A percentile compares a stretch with the other conserved stretches of the same genome.
phyloP scores from a whole-genome alignment of 2,797 vertebrate species.

The Scyliorhinus canicula region DNA sequence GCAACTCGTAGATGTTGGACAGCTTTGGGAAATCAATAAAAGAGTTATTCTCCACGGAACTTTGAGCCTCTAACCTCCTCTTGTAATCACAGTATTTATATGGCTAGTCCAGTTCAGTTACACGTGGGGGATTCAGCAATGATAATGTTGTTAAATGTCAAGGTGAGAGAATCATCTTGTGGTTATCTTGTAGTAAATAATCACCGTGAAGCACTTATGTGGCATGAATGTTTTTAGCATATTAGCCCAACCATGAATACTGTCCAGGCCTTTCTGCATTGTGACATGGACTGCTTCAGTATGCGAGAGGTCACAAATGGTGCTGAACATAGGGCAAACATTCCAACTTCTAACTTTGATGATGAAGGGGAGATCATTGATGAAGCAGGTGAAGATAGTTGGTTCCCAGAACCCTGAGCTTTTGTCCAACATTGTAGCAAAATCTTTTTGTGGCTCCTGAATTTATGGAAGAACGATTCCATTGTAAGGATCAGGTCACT shows the following conservation, averaged over 20 bases:
- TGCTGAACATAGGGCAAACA: background rate
- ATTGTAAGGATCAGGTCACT: background rate
- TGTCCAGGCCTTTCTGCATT: background rate
- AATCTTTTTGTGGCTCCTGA: background rate
- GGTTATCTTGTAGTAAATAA: background rate
- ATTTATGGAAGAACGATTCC: background rate
- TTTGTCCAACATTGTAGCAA: background rate
- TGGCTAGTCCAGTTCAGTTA: background rate
- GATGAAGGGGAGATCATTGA: background rate
- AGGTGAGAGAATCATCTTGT: no score
- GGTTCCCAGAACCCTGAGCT: no score
- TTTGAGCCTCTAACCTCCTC: background rate
- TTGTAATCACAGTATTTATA: background rate
- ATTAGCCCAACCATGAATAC: background rate
- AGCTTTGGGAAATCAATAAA: background rate
- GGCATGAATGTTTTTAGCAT: background rate
- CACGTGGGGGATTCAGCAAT: background rate
- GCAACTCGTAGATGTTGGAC: no score
- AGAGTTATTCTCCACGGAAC: background rate
- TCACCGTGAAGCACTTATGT: background rate
- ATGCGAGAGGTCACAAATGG: background rate
- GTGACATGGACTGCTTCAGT: background rate
- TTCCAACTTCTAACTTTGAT: background rate
- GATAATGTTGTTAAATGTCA: background rate
- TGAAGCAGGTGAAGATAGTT: background rate